These are phyloP conservation scores for Salticus scenicus DNA, from an alignment of 2,888 invertebrate genomes.

Conservation along the genomic window DNA sequence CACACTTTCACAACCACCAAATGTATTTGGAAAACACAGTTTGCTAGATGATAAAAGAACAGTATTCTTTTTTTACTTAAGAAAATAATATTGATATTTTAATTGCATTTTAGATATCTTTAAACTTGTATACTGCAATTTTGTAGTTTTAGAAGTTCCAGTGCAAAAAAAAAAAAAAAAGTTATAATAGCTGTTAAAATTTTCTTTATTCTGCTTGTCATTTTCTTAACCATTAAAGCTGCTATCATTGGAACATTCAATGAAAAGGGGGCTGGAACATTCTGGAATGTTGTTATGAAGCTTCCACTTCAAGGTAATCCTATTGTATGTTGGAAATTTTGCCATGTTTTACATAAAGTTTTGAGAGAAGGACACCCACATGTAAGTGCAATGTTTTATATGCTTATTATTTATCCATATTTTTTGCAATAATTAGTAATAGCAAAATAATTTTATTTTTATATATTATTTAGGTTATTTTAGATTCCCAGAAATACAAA, in stretches of 20 bases:
- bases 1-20: too few relatives aligned
- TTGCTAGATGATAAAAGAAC: too few relatives aligned
- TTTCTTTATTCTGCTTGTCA: too few relatives aligned
- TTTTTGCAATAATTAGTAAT: too few relatives aligned
- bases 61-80: too few relatives aligned
- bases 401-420: neutral
- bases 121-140: too few relatives aligned
- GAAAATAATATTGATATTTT: too few relatives aligned
- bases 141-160: too few relatives aligned
- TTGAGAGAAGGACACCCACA: slow-evolving; percentile 94
- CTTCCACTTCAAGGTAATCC: slow-evolving; percentile 92
- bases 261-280: slow-evolving; percentile 91
- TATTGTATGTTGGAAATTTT: slow-evolving; percentile 99
- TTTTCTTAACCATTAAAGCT: slow-evolving; percentile 77
- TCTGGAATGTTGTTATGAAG: slow-evolving; percentile 86
- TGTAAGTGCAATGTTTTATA: slow-evolving; percentile 76
- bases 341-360: slow-evolving; percentile 96
- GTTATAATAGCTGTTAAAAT: too few relatives aligned
- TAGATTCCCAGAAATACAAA: slow-evolving; percentile 88
- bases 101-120: too few relatives aligned
- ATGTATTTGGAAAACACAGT: too few relatives aligned
- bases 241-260: slow-evolving; percentile 96
- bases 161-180: too few relatives aligned
- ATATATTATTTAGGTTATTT: slow-evolving; percentile 77
- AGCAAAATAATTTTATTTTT: neutral